Evolutionary conservation across 2,113 vertebrate genomes (phyloP).

Genomic region (Ptilonorhynchus violaceus): DNA sequence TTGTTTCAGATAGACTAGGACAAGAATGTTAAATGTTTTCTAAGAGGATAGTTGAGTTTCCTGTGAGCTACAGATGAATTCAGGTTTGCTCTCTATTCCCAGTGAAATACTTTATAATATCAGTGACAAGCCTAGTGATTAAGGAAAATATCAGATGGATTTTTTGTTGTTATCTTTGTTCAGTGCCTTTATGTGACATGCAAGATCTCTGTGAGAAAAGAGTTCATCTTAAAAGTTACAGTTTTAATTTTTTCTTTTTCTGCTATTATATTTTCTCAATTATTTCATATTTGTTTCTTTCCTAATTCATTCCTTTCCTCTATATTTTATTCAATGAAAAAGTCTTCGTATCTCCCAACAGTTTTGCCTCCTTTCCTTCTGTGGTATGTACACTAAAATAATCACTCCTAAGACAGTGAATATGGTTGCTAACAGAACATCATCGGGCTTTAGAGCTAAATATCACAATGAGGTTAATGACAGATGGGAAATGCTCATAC

Average conservation of each 20-base stretch:
- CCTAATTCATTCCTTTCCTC: background rate
- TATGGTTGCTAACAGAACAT: background rate
- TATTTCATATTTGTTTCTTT: background rate
- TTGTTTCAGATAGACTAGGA: background rate
- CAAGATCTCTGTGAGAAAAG: background rate
- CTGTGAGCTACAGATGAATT: background rate
- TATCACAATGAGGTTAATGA: conserved; percentile 30
- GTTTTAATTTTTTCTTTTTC: background rate
- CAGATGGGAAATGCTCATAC: conserved; percentile 34
- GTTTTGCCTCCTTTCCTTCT: background rate
- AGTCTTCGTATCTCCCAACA: background rate
- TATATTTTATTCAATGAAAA: background rate
- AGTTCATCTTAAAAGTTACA: background rate
- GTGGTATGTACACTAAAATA: background rate
- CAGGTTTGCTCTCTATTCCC: background rate
- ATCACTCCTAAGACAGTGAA: background rate
- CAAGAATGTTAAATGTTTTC: background rate
- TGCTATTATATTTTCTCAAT: background rate
- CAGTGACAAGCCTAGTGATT: background rate
- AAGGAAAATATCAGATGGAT: background rate
- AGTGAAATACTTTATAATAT: background rate
- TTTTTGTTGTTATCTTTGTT: background rate
- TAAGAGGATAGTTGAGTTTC: background rate
- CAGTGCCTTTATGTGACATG: background rate
- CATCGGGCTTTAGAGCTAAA: conserved; percentile 17